Percentiles rank a stretch among this genome's conserved stretches.
phyloP scores from a whole-genome alignment of 2,113 vertebrate genomes.

The Cnemophilus loriae region DNA sequence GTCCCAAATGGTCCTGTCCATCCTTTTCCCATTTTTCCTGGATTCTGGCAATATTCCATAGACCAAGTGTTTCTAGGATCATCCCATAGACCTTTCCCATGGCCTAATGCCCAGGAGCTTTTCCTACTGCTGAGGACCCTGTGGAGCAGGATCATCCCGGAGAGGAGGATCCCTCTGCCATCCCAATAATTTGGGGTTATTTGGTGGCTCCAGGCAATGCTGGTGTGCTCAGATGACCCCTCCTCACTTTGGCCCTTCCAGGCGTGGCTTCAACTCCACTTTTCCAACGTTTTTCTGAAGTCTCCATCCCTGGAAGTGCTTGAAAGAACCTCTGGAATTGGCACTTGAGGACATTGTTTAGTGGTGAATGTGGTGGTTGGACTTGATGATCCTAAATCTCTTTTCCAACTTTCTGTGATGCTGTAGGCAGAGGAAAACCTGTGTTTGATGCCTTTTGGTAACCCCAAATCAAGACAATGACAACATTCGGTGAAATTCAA shows the following conservation, averaged over 20 bases:
- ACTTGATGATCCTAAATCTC: background rate
- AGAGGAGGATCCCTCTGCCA: background rate
- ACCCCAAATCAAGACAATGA: background rate
- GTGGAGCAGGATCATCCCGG: background rate
- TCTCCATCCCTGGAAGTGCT: background rate
- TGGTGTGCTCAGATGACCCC: background rate
- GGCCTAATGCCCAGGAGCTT: background rate
- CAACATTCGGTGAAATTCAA: background rate
- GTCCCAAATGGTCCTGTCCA: background rate
- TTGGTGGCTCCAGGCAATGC: background rate
- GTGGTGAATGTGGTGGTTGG: background rate
- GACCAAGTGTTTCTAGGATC: no score
- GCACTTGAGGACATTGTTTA: background rate
- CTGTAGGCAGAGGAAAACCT: background rate
- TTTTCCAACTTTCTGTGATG: background rate
- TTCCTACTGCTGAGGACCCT: background rate
- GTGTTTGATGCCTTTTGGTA: background rate
- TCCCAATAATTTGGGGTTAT: background rate
- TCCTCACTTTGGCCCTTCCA: background rate
- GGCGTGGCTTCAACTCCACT: rapidly evolving
- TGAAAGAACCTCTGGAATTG: background rate
- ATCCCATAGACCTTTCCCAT: background rate
- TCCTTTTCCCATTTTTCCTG: background rate
- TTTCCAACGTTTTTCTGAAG: background rate
- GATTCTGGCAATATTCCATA: background rate